These are phyloP conservation scores for Acanthosepion lycidas DNA, from an alignment of 2,888 invertebrate genomes.

Conservation along the genomic window DNA sequence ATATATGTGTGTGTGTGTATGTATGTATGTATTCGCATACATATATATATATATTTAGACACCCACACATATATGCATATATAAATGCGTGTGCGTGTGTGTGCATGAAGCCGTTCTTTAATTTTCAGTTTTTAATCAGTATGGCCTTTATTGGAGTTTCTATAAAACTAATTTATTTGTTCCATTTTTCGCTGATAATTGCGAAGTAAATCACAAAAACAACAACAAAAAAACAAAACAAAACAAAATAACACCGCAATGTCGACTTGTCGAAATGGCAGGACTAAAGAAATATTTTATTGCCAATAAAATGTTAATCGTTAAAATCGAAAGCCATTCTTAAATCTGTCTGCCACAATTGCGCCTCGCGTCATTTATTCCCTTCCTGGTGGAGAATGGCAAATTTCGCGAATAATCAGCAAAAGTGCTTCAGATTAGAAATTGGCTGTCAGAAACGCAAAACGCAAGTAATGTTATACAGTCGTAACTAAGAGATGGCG, in stretches of 20 bases:
- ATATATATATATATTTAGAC: too few relatives aligned
- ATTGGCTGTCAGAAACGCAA: not conserved
- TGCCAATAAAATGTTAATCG: not conserved
- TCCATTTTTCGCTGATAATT: not conserved
- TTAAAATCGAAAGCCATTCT: not conserved
- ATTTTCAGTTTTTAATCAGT: too few relatives aligned
- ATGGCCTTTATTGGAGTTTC: not conserved
- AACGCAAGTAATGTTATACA: too few relatives aligned
- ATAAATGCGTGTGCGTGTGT: too few relatives aligned
- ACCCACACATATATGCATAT: too few relatives aligned
- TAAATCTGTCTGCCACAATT: not conserved
- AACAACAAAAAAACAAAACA: too few relatives aligned
- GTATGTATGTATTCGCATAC: too few relatives aligned
- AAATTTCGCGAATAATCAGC: not conserved
- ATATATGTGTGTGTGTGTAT: too few relatives aligned
- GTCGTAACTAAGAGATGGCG: too few relatives aligned
- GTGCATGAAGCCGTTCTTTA: too few relatives aligned
- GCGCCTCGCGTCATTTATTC: not conserved
- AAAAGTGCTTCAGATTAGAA: not conserved
- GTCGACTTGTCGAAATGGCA: not conserved
- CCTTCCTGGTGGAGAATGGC: not conserved
- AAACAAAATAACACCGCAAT: not conserved
- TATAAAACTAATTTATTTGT: not conserved
- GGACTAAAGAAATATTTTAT: not conserved
- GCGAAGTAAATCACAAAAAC: not conserved